Evolutionary conservation across 2,888 invertebrate genomes (phyloP).

Genomic region (Agrotis ipsilon): DNA sequence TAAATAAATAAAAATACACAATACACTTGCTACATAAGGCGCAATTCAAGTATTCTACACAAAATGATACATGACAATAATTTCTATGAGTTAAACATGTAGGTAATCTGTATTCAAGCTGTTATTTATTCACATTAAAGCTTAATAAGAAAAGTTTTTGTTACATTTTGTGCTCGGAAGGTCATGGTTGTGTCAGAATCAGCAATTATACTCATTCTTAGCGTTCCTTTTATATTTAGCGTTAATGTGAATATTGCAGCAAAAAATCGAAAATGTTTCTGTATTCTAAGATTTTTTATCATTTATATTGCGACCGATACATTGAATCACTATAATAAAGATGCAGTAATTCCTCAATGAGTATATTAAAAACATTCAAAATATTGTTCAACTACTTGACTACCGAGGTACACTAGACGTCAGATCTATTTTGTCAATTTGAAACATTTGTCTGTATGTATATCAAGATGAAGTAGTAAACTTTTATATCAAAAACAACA

Average conservation of each 20-base stretch:
- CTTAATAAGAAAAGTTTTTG: constrained; percentile 50
- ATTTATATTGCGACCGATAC: constrained; percentile 56
- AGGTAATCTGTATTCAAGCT: constrained; percentile 56
- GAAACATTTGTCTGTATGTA: constrained; percentile 45
- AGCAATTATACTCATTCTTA: constrained; percentile 9
- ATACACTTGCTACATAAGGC: constrained; percentile 82
- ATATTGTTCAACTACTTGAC: constrained; percentile 66
- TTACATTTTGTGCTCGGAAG: constrained; percentile 37
- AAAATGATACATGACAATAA: constrained; percentile 69
- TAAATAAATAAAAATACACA: constrained; percentile 88
- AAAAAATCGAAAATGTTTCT: constrained; percentile 42
- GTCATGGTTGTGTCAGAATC: constrained; percentile 30
- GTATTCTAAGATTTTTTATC: constrained; percentile 44
- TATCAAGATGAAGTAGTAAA: constrained; percentile 55
- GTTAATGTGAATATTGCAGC: constrained; percentile 64
- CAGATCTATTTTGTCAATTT: constrained; percentile 66
- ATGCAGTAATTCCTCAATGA: constrained; percentile 65
- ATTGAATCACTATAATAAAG: constrained; percentile 59
- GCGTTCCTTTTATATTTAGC: constrained; percentile 33
- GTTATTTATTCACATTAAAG: constrained; percentile 69
- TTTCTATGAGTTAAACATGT: constrained; percentile 61
- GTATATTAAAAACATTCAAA: constrained; percentile 68
- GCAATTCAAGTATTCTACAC: constrained; percentile 76
- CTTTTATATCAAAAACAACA: constrained; percentile 59
- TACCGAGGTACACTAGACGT: constrained; percentile 66